Evolutionary conservation across 2,888 invertebrate species (phyloP).

Genomic region (Campoplex capitator): DNA sequence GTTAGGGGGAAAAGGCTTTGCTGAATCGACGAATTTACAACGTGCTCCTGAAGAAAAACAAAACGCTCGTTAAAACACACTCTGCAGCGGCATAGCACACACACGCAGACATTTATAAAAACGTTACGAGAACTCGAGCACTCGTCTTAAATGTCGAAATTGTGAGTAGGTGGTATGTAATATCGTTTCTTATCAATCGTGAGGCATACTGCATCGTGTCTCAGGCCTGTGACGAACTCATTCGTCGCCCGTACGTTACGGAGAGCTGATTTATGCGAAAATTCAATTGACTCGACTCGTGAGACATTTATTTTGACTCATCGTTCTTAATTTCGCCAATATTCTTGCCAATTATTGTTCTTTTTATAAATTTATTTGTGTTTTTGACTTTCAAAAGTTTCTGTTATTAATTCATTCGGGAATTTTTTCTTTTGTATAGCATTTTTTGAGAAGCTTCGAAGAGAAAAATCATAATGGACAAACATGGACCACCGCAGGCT

Average conservation of each 20-base stretch:
- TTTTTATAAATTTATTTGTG: background rate
- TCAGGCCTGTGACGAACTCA: constrained; percentile 23
- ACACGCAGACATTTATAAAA: background rate
- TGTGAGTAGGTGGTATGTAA: constrained; percentile 27
- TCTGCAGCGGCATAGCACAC: background rate
- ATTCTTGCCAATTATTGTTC: background rate
- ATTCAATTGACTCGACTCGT: background rate
- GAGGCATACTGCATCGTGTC: constrained; percentile 22
- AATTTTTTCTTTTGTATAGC: background rate
- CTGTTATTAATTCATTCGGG: background rate
- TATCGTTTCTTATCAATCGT: constrained; percentile 47
- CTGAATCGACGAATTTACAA: background rate
- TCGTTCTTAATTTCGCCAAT: background rate
- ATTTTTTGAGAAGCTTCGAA: background rate
- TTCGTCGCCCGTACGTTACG: constrained; percentile 5
- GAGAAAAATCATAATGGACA: constrained; percentile 54
- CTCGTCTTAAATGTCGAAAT: background rate
- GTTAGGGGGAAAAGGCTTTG: background rate
- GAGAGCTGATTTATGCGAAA: background rate
- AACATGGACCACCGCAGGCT: constrained; percentile 60
- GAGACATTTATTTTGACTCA: background rate
- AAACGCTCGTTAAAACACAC: background rate
- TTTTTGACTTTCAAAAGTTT: background rate
- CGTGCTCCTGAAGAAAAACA: background rate
- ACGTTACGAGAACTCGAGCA: background rate